Conservation (phyloP, 1,140 invertebrate species). For the Trypoxylus dichotomus region DNA sequence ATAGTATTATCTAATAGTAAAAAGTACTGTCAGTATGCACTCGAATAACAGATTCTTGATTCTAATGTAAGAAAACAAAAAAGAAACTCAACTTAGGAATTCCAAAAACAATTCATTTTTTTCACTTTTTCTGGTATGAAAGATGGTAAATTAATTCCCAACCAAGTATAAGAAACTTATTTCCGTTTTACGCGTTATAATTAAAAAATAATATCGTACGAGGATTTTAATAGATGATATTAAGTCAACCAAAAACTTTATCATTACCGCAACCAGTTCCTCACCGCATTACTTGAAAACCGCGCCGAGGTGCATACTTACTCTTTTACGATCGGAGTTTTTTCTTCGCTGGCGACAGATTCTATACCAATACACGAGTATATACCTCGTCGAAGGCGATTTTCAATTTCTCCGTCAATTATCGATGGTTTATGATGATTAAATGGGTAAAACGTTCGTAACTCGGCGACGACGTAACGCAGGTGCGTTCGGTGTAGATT, state of each 20-base stretch:
- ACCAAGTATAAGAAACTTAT: no score
- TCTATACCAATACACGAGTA: neutral
- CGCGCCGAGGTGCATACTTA: neutral
- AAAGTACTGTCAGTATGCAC: no score
- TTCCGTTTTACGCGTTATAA: no score
- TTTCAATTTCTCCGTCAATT: conserved; percentile 16
- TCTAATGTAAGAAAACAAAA: no score
- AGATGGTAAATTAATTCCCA: no score
- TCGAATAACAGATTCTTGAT: no score
- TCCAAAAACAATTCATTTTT: no score
- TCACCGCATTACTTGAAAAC: neutral
- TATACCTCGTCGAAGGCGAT: neutral
- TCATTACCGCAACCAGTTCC: neutral
- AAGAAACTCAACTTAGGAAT: no score
- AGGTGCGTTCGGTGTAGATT: conserved; percentile 20
- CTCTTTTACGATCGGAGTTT: neutral
- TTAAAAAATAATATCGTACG: no score
- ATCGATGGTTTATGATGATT: conserved; percentile 19
- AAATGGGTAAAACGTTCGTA: conserved; percentile 1
- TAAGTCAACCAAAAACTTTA: neutral
- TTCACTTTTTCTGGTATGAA: no score
- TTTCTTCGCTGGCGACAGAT: neutral
- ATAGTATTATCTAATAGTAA: no score
- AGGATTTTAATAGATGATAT: no score
- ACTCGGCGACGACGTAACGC: neutral